Percentiles rank a stretch among this genome's conserved stretches.
Evolutionary conservation across 1,140 invertebrate species (phyloP).

Genomic region (Macrobrachium nipponense): DNA sequence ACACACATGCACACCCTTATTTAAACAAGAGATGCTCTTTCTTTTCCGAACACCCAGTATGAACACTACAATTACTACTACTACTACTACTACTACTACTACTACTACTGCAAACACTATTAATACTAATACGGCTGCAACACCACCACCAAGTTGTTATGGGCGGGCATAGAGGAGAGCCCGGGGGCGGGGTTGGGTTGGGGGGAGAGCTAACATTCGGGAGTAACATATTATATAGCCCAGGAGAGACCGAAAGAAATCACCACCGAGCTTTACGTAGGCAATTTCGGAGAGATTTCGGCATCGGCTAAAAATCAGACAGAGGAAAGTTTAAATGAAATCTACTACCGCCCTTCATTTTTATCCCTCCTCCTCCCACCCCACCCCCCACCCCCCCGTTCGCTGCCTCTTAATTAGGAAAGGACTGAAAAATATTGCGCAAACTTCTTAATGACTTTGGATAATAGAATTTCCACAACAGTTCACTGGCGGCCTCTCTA

Average conservation of each 20-base stretch:
- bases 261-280: neutral
- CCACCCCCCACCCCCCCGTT: neutral
- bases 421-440: neutral
- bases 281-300: neutral
- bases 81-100: no score
- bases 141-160: no score
- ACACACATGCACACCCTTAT: no score
- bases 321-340: neutral
- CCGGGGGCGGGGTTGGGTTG: no score
- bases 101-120: no score
- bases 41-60: no score
- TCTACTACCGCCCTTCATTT: neutral
- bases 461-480: conserved; percentile 28
- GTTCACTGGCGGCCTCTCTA: no score
- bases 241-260: neutral
- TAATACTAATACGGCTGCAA: no score
- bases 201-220: neutral
- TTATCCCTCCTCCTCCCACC: conserved; percentile 7
- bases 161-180: neutral
- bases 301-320: neutral
- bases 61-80: no score
- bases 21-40: no score
- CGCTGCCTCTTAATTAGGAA: conserved; percentile 9
- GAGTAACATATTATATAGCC: no score
- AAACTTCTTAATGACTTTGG: conserved; percentile 32